phyloP scores from a whole-genome alignment of 1,140 invertebrate species.

The Diorhabda sublineata region DNA sequence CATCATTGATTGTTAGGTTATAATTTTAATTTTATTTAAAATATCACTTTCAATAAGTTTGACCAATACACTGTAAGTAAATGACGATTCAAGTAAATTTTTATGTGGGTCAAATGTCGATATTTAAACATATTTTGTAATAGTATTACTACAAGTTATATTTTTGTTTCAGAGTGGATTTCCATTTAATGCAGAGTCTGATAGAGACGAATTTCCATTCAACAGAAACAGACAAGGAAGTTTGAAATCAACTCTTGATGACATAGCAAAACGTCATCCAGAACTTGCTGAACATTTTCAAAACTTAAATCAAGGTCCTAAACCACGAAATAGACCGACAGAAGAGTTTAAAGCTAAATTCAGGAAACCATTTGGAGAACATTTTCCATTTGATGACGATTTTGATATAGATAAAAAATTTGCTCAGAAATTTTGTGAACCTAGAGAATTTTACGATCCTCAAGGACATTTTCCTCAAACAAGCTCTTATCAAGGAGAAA shows the following conservation, averaged over 20 bases:
- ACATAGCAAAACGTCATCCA: constrained; percentile 57
- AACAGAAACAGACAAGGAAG: constrained; percentile 53
- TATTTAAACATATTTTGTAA: no score
- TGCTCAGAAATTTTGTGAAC: background rate
- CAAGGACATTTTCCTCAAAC: background rate
- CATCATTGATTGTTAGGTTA: no score
- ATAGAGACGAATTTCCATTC: constrained; percentile 58
- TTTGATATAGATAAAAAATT: constrained; percentile 45
- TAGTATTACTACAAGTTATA: background rate
- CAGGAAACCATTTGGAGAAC: constrained; percentile 44
- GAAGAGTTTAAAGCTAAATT: constrained; percentile 43
- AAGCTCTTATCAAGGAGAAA: background rate
- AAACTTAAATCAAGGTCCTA: constrained; percentile 47
- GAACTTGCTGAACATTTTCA: constrained; percentile 58
- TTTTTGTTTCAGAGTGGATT: constrained; percentile 57
- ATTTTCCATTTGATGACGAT: constrained; percentile 44
- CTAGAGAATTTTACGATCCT: background rate
- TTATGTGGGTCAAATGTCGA: no score
- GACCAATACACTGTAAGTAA: no score
- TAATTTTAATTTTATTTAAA: no score
- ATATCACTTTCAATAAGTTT: no score
- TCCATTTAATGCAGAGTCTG: constrained; percentile 58
- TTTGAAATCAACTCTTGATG: constrained; percentile 54
- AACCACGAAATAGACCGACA: constrained; percentile 28
- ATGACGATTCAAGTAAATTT: no score